Conservation (phyloP, 2,797 vertebrate genomes). For the Pangasius krempfi region DNA sequence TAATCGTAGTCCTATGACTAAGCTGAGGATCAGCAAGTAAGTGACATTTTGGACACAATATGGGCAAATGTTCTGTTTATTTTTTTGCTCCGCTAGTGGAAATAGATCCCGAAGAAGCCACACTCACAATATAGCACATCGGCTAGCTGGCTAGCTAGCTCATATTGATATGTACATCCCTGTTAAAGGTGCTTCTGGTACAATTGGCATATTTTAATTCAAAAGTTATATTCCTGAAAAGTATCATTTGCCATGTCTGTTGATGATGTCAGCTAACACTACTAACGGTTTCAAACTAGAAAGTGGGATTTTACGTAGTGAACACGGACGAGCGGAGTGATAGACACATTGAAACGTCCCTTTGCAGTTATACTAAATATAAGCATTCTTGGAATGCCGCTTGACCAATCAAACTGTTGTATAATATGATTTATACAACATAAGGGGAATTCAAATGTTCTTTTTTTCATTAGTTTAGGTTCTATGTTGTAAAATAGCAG, state of each 20-base stretch:
- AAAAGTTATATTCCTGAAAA: not conserved
- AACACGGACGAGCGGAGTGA: not conserved
- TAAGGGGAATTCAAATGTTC: not conserved
- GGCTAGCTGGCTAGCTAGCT: not conserved
- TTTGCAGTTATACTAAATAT: not conserved
- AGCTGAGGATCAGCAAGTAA: not conserved
- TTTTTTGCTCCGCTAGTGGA: not conserved
- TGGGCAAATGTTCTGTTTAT: not conserved
- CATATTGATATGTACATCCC: not conserved
- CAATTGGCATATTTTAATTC: not conserved
- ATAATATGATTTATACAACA: conserved; percentile 8
- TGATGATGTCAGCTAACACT: not conserved
- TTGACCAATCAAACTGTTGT: not conserved
- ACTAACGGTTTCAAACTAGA: not conserved
- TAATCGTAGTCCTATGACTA: not conserved
- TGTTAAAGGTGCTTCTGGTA: not conserved
- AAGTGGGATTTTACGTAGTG: not conserved
- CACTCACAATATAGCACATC: not conserved
- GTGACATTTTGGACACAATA: not conserved
- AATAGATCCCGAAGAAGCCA: not conserved
- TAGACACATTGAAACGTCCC: not conserved
- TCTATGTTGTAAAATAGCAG: not conserved
- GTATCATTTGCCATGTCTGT: not conserved
- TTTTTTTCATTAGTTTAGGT: not conserved
- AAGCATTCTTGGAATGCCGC: not conserved